These are phyloP conservation scores for Lophius americanus DNA, from an alignment of 2,797 vertebrate genomes.

Conservation along the genomic window DNA sequence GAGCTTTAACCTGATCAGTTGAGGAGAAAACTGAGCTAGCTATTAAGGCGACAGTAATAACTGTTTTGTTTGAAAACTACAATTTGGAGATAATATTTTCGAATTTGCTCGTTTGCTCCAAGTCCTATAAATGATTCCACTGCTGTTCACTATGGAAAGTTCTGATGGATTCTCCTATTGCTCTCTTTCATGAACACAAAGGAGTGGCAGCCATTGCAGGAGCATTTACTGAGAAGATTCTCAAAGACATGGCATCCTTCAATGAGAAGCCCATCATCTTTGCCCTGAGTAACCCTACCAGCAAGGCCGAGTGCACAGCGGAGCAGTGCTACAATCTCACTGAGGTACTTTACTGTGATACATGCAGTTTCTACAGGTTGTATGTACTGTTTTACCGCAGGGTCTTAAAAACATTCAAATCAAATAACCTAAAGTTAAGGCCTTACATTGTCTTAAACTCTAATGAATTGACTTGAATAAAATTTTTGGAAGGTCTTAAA, in stretches of 20 bases:
- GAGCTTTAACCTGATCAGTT: too few relatives aligned
- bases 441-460: too few relatives aligned
- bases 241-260: conserved; percentile 93
- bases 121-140: conserved; percentile 1
- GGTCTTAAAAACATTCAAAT: too few relatives aligned
- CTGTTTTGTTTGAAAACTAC: background rate
- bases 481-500: too few relatives aligned
- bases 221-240: conserved; percentile 93
- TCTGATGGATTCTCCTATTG: conserved; percentile 2
- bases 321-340: conserved; percentile 96
- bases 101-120: conserved; percentile 5
- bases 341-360: conserved; percentile 77
- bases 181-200: conserved; percentile 59
- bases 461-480: too few relatives aligned
- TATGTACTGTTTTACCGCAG: background rate
- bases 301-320: conserved; percentile 97
- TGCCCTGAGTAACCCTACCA: conserved; percentile 97
- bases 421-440: too few relatives aligned
- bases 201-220: conserved; percentile 93
- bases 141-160: background rate
- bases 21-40: background rate
- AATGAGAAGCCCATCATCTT: conserved; percentile 95
- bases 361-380: background rate
- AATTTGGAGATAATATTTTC: background rate
- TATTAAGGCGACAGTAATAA: background rate